phyloP scores from a whole-genome alignment of 2,113 vertebrate genomes.

The Psettodes erumei region DNA sequence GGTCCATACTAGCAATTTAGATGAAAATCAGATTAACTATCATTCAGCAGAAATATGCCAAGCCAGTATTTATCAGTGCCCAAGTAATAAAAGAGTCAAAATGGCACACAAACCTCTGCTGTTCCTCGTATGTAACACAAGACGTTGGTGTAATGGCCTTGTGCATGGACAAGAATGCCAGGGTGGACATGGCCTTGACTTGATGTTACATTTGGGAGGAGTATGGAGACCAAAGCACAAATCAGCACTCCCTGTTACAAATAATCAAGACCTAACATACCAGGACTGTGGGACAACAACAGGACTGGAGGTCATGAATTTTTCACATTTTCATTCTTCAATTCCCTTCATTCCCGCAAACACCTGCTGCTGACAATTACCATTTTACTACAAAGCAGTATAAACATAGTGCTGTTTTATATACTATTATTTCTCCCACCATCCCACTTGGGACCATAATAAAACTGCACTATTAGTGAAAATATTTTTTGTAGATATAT shows the following conservation, averaged over 20 bases:
- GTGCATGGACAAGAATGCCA: slow-evolving; percentile 6
- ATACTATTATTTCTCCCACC: too few species aligned
- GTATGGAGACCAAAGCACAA: slow-evolving; percentile 8
- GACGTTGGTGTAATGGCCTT: not conserved
- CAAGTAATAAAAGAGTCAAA: not conserved
- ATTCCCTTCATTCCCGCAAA: slow-evolving; percentile 36
- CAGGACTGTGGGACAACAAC: slow-evolving; percentile 6
- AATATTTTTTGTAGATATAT: too few species aligned
- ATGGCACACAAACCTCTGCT: not conserved
- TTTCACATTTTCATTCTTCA: slow-evolving; percentile 35
- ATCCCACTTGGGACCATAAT: too few species aligned
- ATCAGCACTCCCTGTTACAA: slow-evolving; percentile 24
- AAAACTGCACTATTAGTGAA: too few species aligned
- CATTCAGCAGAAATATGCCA: not conserved
- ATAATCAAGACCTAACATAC: slow-evolving; percentile 24
- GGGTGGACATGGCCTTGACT: slow-evolving; percentile 38
- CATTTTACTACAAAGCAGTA: too few species aligned
- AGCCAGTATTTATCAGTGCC: not conserved
- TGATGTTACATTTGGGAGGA: slow-evolving; percentile 19
- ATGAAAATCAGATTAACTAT: too few species aligned
- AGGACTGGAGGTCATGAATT: slow-evolving; percentile 16
- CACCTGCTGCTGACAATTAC: slow-evolving; percentile 22
- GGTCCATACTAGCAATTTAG: too few species aligned
- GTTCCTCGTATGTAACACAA: not conserved
- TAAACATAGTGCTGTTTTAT: too few species aligned